Conservation (phyloP, 2,888 invertebrate genomes). For the Leptopterna dolabrata region DNA sequence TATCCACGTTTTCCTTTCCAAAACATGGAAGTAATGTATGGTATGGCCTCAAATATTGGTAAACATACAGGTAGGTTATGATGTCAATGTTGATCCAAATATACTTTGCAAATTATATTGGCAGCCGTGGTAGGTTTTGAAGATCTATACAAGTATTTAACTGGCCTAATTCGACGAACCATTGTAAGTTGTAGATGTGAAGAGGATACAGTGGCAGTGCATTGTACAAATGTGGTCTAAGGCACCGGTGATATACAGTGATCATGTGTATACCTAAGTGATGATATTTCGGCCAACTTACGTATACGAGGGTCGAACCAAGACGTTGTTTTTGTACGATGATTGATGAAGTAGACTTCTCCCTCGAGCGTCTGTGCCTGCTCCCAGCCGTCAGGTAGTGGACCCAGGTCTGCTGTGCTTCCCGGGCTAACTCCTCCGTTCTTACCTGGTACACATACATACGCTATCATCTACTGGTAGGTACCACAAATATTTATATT, state of each 20-base stretch:
- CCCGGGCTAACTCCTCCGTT: constrained; percentile 66
- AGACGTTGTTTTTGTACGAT: constrained; percentile 92
- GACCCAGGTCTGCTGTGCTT: constrained; percentile 74
- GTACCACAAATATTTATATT: not conserved
- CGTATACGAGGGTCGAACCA: constrained; percentile 99
- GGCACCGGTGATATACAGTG: not conserved
- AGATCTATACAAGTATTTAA: no score
- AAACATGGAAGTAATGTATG: no score
- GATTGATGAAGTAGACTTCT: constrained; percentile 91
- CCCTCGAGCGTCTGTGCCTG: constrained; percentile 87
- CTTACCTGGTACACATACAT: constrained; percentile 60
- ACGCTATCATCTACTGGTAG: constrained; percentile 1
- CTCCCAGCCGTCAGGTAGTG: constrained; percentile 90
- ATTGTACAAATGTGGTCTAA: not conserved
- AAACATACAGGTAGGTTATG: no score
- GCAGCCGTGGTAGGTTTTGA: no score
- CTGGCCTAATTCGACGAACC: no score
- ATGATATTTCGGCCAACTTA: constrained; percentile 72
- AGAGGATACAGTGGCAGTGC: not conserved
- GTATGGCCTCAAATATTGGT: no score
- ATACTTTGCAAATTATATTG: no score
- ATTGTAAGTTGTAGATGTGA: not conserved
- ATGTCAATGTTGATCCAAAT: no score
- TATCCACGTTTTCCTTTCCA: no score
- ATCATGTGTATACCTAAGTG: not conserved